Evolutionary conservation across 1,140 invertebrate species (phyloP).

Genomic region (Pseudomyrmex flavicornis): DNA sequence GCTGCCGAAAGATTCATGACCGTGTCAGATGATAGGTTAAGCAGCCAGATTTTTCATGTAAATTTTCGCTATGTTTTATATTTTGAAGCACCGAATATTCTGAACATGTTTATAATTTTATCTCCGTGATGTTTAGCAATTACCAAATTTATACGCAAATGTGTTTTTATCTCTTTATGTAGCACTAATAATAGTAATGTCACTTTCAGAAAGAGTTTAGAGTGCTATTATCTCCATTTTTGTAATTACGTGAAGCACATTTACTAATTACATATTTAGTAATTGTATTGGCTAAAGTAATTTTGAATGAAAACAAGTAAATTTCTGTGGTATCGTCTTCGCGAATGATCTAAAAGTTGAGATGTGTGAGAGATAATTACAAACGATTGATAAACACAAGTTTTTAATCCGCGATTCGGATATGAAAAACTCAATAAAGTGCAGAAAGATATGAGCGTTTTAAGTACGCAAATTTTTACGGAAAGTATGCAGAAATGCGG

Average conservation of each 20-base stretch:
- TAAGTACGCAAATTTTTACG: constrained; percentile 1
- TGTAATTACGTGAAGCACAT: too few species aligned
- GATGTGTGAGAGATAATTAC: too few species aligned
- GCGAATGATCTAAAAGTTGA: too few species aligned
- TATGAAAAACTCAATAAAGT: neutral
- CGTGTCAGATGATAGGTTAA: constrained; percentile 58
- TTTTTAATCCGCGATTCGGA: too few species aligned
- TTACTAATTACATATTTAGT: too few species aligned
- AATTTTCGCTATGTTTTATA: constrained; percentile 43
- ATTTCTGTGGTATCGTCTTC: too few species aligned
- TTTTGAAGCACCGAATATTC: constrained; percentile 5
- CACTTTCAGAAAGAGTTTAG: neutral
- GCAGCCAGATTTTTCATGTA: constrained; percentile 57
- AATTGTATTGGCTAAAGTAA: too few species aligned
- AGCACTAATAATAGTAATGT: neutral
- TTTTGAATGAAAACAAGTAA: too few species aligned
- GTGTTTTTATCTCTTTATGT: too few species aligned
- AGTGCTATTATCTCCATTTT: too few species aligned
- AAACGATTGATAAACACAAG: too few species aligned
- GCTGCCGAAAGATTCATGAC: constrained; percentile 55
- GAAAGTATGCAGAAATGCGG: too few species aligned
- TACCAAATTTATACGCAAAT: constrained; percentile 4
- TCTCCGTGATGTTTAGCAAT: neutral
- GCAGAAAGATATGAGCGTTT: neutral
- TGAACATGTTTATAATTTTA: constrained; percentile 31